A percentile compares a stretch with the other conserved stretches of the same genome.
Conservation (phyloP, 2,888 invertebrate genomes). For the Microlaimidae sp. region DNA sequence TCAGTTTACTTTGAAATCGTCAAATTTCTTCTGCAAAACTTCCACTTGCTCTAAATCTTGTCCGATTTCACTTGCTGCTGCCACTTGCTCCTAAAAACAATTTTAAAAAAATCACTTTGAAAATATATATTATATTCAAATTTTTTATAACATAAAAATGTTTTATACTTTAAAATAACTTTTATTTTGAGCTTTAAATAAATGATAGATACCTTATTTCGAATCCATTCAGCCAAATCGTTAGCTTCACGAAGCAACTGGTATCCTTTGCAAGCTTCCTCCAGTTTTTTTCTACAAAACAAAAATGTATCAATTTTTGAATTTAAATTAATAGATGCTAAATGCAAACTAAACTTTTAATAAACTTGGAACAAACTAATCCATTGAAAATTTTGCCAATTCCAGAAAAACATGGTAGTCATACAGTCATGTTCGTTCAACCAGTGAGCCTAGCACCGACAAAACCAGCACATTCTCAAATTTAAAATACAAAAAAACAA, state of each 20-base stretch:
- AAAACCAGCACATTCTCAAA: too few relatives aligned
- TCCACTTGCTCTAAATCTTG: slow-evolving; percentile 96
- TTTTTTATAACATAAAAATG: slow-evolving; percentile 9
- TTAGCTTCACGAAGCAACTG: slow-evolving; percentile 93
- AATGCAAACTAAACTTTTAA: neutral
- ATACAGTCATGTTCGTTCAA: too few relatives aligned
- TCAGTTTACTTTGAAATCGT: slow-evolving; percentile 71
- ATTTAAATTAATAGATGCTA: too few relatives aligned
- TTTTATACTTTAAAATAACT: neutral
- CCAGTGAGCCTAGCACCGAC: too few relatives aligned
- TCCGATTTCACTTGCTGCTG: slow-evolving; percentile 86
- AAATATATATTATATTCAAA: slow-evolving; percentile 23
- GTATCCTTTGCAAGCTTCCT: slow-evolving; percentile 93
- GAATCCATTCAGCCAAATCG: slow-evolving; percentile 91
- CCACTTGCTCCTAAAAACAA: slow-evolving; percentile 68
- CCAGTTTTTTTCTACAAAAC: slow-evolving; percentile 72
- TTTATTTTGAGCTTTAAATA: too few relatives aligned
- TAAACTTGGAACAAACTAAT: neutral
- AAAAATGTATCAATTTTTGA: too few relatives aligned
- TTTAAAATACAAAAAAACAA: too few relatives aligned
- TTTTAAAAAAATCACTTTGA: neutral
- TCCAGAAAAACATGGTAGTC: neutral
- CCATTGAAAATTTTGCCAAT: neutral
- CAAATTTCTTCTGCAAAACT: slow-evolving; percentile 97
- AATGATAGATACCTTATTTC: slow-evolving; percentile 72